phyloP scores from a whole-genome alignment of 2,888 invertebrate genomes.

The Sisyra terminalis region DNA sequence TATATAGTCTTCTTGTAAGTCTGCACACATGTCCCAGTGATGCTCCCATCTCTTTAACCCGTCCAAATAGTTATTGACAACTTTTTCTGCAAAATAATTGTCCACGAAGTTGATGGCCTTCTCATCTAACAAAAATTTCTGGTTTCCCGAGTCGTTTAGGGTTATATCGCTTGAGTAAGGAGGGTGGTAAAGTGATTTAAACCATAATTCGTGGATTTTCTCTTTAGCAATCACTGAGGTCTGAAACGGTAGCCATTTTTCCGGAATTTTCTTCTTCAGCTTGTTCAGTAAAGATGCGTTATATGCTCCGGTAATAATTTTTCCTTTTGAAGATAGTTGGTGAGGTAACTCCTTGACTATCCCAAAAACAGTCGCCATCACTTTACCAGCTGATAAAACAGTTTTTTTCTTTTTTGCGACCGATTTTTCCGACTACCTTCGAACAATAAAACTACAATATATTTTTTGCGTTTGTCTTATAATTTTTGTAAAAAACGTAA shows the following conservation, averaged over 20 bases:
- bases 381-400: too few relatives aligned
- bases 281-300: constrained; percentile 6
- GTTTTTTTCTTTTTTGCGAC: too few relatives aligned
- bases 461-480: too few relatives aligned
- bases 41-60: constrained; percentile 12
- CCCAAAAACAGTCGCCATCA: too few relatives aligned
- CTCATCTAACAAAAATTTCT: constrained; percentile 14
- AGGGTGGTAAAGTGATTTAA: constrained; percentile 11
- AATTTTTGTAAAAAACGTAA: too few relatives aligned
- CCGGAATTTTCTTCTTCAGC: constrained; percentile 8
- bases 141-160: constrained; percentile 11
- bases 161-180: constrained; percentile 14
- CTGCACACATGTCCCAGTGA: constrained; percentile 11
- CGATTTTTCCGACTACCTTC: too few relatives aligned
- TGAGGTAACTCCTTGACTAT: constrained; percentile 4
- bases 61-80: too few relatives aligned
- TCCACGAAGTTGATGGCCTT: constrained; percentile 9
- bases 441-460: too few relatives aligned
- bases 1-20: constrained; percentile 11
- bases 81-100: too few relatives aligned
- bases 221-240: constrained; percentile 5
- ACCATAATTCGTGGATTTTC: constrained; percentile 7
- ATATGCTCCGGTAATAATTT: neutral
- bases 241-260: constrained; percentile 7
- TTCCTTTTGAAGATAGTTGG: constrained; percentile 3